Percentiles rank a stretch among this genome's conserved stretches.
phyloP scores from a whole-genome alignment of 2,888 invertebrate species.

The Actias luna region DNA sequence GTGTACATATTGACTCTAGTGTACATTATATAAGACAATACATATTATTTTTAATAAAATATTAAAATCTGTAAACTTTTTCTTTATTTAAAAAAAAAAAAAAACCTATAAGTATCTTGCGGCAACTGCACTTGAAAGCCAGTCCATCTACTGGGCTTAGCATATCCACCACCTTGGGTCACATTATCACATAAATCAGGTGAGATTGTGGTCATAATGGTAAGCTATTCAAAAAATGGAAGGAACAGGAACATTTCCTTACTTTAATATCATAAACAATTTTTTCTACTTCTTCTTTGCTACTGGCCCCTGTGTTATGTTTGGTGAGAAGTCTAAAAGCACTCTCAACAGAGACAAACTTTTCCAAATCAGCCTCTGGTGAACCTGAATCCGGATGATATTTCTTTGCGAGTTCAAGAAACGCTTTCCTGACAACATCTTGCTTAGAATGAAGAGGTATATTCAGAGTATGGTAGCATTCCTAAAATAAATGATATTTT shows the following conservation, averaged over 20 bases:
- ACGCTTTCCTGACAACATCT: constrained; percentile 86
- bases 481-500: constrained; percentile 64
- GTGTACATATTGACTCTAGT: too few relatives aligned
- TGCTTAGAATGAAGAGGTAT: constrained; percentile 86
- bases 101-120: too few relatives aligned
- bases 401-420: constrained; percentile 88
- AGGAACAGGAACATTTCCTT: constrained; percentile 28
- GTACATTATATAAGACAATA: too few relatives aligned
- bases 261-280: constrained; percentile 85
- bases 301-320: constrained; percentile 78
- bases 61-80: too few relatives aligned
- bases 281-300: constrained; percentile 79
- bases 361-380: constrained; percentile 85
- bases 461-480: constrained; percentile 85
- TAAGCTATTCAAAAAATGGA: background rate
- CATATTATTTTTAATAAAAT: too few relatives aligned
- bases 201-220: too few relatives aligned
- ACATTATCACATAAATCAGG: too few relatives aligned
- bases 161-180: too few relatives aligned
- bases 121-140: too few relatives aligned
- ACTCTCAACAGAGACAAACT: constrained; percentile 88
- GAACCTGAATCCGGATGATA: constrained; percentile 93
- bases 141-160: too few relatives aligned
- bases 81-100: too few relatives aligned
- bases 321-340: constrained; percentile 88